Conservation (phyloP, 2,113 vertebrate genomes). For the Egretta garzetta region DNA sequence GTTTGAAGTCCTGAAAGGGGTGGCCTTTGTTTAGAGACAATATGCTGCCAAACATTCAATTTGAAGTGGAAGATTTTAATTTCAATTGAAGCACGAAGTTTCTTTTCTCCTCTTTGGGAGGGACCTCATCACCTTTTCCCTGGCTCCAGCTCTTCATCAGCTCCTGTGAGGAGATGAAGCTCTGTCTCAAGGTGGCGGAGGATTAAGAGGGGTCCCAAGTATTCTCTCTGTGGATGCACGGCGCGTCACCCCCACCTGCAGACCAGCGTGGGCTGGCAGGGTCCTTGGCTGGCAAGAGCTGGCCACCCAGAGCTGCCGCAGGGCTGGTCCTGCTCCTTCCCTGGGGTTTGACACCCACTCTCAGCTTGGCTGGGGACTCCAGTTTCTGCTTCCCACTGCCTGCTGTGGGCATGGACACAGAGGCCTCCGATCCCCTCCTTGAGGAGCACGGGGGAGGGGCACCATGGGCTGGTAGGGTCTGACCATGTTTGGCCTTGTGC, state of each 20-base stretch:
- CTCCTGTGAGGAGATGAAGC: fast-evolving
- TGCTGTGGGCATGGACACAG: not conserved
- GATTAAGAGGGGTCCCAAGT: not conserved
- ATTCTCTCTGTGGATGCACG: not conserved
- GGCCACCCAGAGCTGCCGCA: not conserved
- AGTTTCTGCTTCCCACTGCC: not conserved
- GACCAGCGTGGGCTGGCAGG: not conserved
- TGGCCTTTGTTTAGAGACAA: not conserved
- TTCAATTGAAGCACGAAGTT: not conserved
- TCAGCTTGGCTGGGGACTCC: too few species aligned
- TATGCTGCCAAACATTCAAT: fast-evolving
- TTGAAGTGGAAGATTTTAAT: not conserved
- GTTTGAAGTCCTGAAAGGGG: not conserved
- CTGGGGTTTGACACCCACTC: not conserved
- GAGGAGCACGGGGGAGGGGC: not conserved
- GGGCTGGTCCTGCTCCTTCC: not conserved
- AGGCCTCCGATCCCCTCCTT: fast-evolving
- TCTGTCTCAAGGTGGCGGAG: too few species aligned
- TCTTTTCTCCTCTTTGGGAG: not conserved
- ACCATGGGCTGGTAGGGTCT: not conserved
- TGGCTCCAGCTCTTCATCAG: fast-evolving
- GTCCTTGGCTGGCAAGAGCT: not conserved
- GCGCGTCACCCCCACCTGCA: fast-evolving
- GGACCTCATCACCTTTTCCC: not conserved
- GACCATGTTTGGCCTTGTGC: not conserved